phyloP scores from a whole-genome alignment of 2,797 vertebrate genomes.

The Danio aesculapii region DNA sequence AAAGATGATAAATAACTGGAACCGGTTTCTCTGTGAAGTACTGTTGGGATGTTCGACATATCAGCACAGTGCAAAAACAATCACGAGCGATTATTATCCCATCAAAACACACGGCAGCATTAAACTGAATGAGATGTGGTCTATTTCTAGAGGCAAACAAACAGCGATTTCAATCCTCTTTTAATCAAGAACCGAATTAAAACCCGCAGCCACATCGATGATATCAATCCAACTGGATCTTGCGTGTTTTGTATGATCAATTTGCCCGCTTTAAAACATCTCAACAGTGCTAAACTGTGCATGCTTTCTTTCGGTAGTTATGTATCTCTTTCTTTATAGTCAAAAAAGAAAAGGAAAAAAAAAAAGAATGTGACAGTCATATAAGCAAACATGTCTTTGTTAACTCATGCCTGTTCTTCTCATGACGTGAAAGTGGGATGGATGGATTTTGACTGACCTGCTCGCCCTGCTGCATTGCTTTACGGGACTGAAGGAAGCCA shows the following conservation, averaged over 20 bases:
- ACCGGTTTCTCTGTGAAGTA: constrained; percentile 49
- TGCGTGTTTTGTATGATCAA: constrained; percentile 34
- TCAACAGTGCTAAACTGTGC: constrained; percentile 55
- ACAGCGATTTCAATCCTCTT: constrained; percentile 20
- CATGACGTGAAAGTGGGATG: constrained; percentile 42
- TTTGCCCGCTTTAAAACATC: constrained; percentile 59
- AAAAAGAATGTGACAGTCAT: constrained; percentile 56
- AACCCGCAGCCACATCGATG: background rate
- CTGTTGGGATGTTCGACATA: constrained; percentile 67
- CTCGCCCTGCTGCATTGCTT: constrained; percentile 49
- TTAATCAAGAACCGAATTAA: background rate
- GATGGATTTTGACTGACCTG: constrained; percentile 37
- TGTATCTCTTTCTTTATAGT: constrained; percentile 62
- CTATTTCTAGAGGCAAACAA: constrained; percentile 51
- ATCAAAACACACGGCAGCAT: constrained; percentile 52
- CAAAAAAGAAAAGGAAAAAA: constrained; percentile 46
- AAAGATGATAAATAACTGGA: constrained; percentile 24
- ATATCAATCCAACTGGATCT: constrained; percentile 21
- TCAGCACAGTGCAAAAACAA: constrained; percentile 64
- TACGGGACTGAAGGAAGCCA: constrained; percentile 42
- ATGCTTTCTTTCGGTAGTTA: constrained; percentile 67
- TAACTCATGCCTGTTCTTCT: constrained; percentile 57
- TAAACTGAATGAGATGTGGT: constrained; percentile 53
- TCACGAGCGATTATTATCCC: constrained; percentile 37
- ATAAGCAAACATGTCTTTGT: constrained; percentile 57